Evolutionary conservation across 2,113 vertebrate species (phyloP).

Genomic region (Cettia cetti): DNA sequence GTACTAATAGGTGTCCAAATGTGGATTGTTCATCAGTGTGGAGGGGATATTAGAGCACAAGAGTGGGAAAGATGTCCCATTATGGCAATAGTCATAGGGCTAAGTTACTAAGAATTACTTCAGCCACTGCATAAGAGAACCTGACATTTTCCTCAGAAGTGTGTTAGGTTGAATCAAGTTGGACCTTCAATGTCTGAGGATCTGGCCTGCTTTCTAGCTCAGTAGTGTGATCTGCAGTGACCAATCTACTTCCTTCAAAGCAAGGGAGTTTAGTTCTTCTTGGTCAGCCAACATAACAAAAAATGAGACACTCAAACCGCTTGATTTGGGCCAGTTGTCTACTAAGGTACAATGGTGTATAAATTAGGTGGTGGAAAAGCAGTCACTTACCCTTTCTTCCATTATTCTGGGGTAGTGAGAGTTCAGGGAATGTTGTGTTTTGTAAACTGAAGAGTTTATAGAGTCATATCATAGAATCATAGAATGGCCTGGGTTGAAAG

Average conservation of each 20-base stretch:
- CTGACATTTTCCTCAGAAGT: neutral
- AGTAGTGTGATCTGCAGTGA: neutral
- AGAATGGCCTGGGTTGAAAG: neutral
- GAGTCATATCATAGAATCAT: neutral
- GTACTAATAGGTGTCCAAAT: neutral
- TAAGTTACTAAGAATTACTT: neutral
- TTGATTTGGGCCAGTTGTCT: neutral
- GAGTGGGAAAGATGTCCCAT: neutral
- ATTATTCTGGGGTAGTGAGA: neutral
- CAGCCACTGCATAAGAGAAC: neutral
- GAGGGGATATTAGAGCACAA: neutral
- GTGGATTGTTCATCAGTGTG: accelerated
- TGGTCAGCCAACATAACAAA: neutral
- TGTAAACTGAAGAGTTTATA: neutral
- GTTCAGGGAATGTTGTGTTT: neutral
- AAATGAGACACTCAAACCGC: neutral
- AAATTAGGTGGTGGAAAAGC: neutral
- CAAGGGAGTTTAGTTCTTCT: neutral
- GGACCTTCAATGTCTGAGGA: neutral
- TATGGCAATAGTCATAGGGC: neutral
- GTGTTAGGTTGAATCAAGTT: neutral
- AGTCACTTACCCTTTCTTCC: neutral
- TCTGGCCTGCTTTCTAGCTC: neutral
- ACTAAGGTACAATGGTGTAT: accelerated
- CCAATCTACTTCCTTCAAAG: neutral